phyloP scores from a whole-genome alignment of 2,888 invertebrate species.

The Schrankia costaestrigalis region DNA sequence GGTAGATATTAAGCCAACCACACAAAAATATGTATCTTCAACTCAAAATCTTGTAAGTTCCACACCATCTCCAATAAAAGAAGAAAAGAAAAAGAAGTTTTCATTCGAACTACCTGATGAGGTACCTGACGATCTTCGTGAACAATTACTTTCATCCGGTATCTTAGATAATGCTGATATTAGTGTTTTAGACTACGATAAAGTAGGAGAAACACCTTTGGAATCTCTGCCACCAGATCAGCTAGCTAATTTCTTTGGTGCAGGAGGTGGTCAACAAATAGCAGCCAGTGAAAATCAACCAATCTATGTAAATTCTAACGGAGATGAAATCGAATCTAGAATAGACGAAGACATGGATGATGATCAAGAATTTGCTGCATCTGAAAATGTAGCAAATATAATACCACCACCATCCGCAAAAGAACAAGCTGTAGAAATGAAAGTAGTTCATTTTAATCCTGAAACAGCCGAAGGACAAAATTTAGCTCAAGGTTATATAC shows the following conservation, averaged over 20 bases:
- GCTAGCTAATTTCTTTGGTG: constrained; percentile 91
- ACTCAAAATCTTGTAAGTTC: constrained; percentile 71
- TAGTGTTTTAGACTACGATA: constrained; percentile 92
- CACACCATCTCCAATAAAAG: constrained; percentile 65
- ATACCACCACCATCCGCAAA: constrained; percentile 54
- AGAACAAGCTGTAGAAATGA: constrained; percentile 87
- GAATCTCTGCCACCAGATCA: constrained; percentile 92
- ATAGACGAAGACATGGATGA: constrained; percentile 68
- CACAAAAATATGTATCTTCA: constrained; percentile 73
- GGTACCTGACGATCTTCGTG: constrained; percentile 91
- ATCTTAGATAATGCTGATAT: constrained; percentile 93
- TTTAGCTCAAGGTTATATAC: constrained; percentile 86
- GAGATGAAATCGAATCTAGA: constrained; percentile 77
- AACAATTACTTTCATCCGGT: constrained; percentile 91
- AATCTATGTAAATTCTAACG: constrained; percentile 83
- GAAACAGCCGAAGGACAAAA: constrained; percentile 86
- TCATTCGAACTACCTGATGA: constrained; percentile 87
- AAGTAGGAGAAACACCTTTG: constrained; percentile 91
- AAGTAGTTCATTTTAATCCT: constrained; percentile 91
- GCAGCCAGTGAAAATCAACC: constrained; percentile 86
- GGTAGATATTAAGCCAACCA: constrained; percentile 73
- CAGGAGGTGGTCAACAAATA: constrained; percentile 89
- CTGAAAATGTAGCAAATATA: constrained; percentile 70
- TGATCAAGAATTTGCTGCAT: constrained; percentile 80
- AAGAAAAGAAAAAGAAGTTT: constrained; percentile 80